Percentiles rank a stretch among this genome's conserved stretches.
phyloP scores from a whole-genome alignment of 2,888 invertebrate genomes.

The Stenichneumon culpator region DNA sequence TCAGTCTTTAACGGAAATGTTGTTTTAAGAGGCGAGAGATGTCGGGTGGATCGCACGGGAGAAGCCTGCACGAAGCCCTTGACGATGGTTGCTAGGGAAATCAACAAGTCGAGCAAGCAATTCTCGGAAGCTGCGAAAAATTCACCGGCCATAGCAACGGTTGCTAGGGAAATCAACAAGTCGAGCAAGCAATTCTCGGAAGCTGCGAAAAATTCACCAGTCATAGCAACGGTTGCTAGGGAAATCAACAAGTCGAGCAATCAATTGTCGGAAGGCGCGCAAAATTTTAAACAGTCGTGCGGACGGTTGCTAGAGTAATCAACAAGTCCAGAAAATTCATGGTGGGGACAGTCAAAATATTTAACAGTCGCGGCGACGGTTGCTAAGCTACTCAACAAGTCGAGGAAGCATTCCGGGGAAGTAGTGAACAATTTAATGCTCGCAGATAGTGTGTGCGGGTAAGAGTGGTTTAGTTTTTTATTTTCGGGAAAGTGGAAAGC shows the following conservation, averaged over 20 bases:
- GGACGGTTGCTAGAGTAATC: too few relatives aligned
- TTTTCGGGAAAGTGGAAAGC: background rate
- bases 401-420: background rate
- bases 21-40: background rate
- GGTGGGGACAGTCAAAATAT: too few relatives aligned
- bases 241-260: too few relatives aligned
- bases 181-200: too few relatives aligned
- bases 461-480: background rate
- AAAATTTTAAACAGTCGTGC: background rate
- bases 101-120: background rate
- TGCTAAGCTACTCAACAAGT: too few relatives aligned
- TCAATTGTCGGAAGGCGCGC: background rate
- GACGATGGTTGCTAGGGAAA: background rate
- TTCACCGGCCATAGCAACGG: too few relatives aligned
- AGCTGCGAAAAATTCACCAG: too few relatives aligned
- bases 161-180: too few relatives aligned
- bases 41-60: background rate
- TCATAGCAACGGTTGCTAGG: too few relatives aligned
- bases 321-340: too few relatives aligned
- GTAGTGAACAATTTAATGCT: background rate
- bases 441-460: background rate
- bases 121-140: too few relatives aligned
- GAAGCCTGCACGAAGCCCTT: background rate
- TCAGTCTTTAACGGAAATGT: background rate
- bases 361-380: background rate